phyloP scores from a whole-genome alignment of 1,140 invertebrate genomes.

The Brachionus rubens region DNA sequence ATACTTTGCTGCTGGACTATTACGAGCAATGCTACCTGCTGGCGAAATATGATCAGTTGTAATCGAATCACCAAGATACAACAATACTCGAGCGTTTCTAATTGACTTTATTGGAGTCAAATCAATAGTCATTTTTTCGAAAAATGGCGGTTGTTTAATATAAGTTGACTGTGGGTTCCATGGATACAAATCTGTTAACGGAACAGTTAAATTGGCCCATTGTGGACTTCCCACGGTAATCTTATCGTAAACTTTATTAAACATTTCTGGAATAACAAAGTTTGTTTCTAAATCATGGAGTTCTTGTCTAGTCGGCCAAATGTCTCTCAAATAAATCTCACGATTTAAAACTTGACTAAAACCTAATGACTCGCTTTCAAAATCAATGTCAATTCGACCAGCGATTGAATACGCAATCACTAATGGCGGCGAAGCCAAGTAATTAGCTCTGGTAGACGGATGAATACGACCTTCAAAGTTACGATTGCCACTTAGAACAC shows the following conservation, averaged over 20 bases:
- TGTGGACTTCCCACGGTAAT: slow-evolving; percentile 70
- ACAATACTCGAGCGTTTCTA: not conserved
- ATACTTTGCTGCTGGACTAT: slow-evolving; percentile 86
- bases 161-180: slow-evolving; percentile 90
- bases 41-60: slow-evolving; percentile 98
- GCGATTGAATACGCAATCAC: slow-evolving; percentile 95
- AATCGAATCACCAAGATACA: slow-evolving; percentile 75
- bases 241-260: slow-evolving; percentile 84
- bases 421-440: slow-evolving; percentile 86
- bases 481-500: slow-evolving; percentile 89
- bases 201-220: slow-evolving; percentile 79
- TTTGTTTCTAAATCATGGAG: slow-evolving; percentile 82
- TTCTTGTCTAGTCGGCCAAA: slow-evolving; percentile 88
- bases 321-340: slow-evolving; percentile 79
- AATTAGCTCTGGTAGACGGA: slow-evolving; percentile 90
- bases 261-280: slow-evolving; percentile 93
- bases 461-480: slow-evolving; percentile 97
- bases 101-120: not conserved
- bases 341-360: slow-evolving; percentile 69
- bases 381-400: slow-evolving; percentile 88
- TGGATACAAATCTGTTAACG: slow-evolving; percentile 75
- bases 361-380: slow-evolving; percentile 82
- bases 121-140: slow-evolving; percentile 71
- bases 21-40: slow-evolving; percentile 90
- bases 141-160: slow-evolving; percentile 95